Evolutionary conservation across 2,888 invertebrate species (phyloP).

Genomic region (Philereme vetulata): DNA sequence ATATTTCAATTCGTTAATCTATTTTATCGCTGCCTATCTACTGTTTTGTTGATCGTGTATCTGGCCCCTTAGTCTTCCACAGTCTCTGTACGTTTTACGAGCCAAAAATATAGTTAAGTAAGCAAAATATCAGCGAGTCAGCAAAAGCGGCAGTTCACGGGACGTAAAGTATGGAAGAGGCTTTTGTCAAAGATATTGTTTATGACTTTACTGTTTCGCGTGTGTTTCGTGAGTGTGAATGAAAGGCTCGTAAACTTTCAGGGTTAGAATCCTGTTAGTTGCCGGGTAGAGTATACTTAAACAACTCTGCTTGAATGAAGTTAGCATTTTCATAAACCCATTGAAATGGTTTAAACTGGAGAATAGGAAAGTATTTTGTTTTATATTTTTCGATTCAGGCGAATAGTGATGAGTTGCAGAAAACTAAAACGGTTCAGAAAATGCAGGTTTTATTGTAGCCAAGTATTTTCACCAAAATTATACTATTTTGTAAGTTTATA

Average conservation of each 20-base stretch:
- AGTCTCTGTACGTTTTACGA: constrained; percentile 29
- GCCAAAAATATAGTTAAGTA: constrained; percentile 30
- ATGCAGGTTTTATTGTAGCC: too few relatives aligned
- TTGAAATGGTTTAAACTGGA: background rate
- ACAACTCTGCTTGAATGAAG: background rate
- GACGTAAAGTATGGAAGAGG: constrained; percentile 24
- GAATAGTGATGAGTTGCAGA: too few relatives aligned
- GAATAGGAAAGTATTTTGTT: background rate
- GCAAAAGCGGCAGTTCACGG: constrained; percentile 28
- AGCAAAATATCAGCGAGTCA: constrained; percentile 30
- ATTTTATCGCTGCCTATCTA: too few relatives aligned
- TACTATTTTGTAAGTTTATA: too few relatives aligned
- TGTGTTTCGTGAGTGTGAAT: constrained; percentile 20
- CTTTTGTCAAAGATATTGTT: constrained; percentile 33
- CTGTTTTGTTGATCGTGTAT: constrained; percentile 4
- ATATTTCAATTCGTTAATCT: too few relatives aligned
- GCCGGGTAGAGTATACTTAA: background rate
- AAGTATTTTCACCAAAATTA: too few relatives aligned
- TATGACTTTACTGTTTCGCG: constrained; percentile 31
- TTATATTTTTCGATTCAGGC: background rate
- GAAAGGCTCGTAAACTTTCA: constrained; percentile 23
- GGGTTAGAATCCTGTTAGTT: constrained; percentile 4
- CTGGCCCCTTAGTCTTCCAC: constrained; percentile 9
- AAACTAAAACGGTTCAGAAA: too few relatives aligned
- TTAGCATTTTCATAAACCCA: background rate